These are phyloP conservation scores for Pseudonaja textilis DNA, from an alignment of 2,113 vertebrate genomes.

Conservation along the genomic window DNA sequence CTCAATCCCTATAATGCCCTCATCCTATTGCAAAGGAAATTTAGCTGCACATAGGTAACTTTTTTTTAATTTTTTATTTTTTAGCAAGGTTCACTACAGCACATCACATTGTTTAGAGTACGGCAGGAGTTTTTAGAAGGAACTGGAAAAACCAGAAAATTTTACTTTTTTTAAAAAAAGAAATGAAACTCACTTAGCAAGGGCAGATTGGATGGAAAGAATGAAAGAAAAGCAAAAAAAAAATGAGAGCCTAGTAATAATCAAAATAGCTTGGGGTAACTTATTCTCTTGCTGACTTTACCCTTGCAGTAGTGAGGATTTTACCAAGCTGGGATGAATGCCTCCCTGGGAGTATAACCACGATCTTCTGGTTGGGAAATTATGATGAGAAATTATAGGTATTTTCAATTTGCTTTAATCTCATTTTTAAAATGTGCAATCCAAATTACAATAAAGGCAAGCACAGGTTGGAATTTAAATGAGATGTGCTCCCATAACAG, in stretches of 20 bases:
- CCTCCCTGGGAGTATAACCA: constrained; percentile 32
- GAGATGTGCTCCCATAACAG: constrained; percentile 19
- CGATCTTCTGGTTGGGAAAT: constrained; percentile 49
- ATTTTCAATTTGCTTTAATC: constrained; percentile 57
- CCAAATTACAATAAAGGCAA: constrained; percentile 56
- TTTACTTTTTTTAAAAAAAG: not conserved
- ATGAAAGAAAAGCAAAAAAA: not conserved
- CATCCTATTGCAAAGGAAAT: not conserved
- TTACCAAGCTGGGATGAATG: constrained; percentile 18
- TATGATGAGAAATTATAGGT: constrained; percentile 50
- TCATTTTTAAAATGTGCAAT: constrained; percentile 53
- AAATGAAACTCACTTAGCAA: not conserved
- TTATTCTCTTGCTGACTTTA: not conserved
- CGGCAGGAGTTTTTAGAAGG: not conserved
- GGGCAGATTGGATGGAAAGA: not conserved
- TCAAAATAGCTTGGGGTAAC: not conserved
- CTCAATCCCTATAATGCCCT: not conserved
- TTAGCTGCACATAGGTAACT: not conserved
- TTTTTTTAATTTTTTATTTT: not conserved
- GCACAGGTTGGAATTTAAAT: constrained; percentile 44
- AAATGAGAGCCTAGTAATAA: rapidly evolving
- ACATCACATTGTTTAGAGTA: not conserved
- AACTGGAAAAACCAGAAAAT: not conserved
- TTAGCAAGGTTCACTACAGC: not conserved
- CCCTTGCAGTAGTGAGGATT: rapidly evolving